These are phyloP conservation scores for Dasypolia templi DNA, from an alignment of 2,888 invertebrate genomes.

Conservation along the genomic window DNA sequence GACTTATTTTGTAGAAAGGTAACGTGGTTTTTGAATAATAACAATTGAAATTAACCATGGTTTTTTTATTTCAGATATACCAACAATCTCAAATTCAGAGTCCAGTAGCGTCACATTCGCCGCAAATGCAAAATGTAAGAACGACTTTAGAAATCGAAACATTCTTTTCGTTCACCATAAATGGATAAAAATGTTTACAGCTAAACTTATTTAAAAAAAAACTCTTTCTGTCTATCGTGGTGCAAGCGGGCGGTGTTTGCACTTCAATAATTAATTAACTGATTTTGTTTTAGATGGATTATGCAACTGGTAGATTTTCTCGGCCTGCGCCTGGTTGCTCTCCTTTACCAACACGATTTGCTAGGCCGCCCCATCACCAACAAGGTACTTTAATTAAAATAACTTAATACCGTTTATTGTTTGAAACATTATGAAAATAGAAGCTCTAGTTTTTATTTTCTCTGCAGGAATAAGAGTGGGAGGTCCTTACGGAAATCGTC, in stretches of 20 bases:
- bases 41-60: neutral
- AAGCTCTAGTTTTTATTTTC: neutral
- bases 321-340: constrained; percentile 87
- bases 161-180: neutral
- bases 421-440: too few species aligned
- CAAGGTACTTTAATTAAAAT: constrained; percentile 73
- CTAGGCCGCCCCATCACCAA: constrained; percentile 87
- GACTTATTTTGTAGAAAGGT: neutral
- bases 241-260: neutral
- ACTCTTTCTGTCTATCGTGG: neutral
- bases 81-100: constrained; percentile 89
- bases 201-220: neutral
- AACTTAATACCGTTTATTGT: neutral
- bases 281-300: constrained; percentile 76
- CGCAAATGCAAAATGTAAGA: constrained; percentile 87
- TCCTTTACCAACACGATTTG: constrained; percentile 84
- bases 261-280: neutral
- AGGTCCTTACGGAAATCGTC: constrained; percentile 83
- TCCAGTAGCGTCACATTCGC: constrained; percentile 87
- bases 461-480: constrained; percentile 86
- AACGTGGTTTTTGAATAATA: neutral
- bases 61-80: constrained; percentile 78
- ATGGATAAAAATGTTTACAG: neutral
- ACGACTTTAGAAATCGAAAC: neutral
- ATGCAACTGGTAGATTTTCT: constrained; percentile 82